Percentiles rank a stretch among this genome's conserved stretches.
Evolutionary conservation across 2,797 vertebrate species (phyloP).

Genomic region (Syngnathus acus): DNA sequence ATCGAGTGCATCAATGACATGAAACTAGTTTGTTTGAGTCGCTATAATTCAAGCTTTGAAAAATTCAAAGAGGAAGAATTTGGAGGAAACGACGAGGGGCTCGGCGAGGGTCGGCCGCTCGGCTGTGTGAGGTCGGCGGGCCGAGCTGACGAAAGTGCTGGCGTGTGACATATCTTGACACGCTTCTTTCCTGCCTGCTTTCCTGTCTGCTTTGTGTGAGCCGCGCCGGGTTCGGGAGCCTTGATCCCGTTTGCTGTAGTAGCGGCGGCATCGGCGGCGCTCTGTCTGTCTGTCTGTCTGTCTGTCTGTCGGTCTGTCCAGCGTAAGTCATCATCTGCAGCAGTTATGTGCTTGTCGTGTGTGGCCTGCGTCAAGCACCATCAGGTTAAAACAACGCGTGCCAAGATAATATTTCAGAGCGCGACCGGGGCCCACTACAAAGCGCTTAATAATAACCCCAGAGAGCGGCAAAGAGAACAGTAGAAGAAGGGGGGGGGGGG

Average conservation of each 20-base stretch:
- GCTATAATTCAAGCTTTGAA: no score
- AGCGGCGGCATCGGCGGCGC: neutral
- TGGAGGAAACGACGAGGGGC: slow-evolving; percentile 15
- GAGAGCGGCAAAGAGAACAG: slow-evolving; percentile 14
- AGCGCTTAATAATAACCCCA: slow-evolving; percentile 48
- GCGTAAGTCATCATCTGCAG: slow-evolving; percentile 39
- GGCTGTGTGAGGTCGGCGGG: slow-evolving; percentile 55
- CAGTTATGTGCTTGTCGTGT: slow-evolving; percentile 58
- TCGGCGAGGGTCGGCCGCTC: no score
- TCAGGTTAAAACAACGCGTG: slow-evolving; percentile 51
- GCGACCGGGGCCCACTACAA: slow-evolving; percentile 30
- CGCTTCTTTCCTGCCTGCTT: slow-evolving; percentile 64
- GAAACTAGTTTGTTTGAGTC: no score
- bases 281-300: no score
- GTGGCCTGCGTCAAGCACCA: slow-evolving; percentile 51
- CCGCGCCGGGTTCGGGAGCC: neutral
- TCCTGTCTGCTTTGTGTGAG: slow-evolving; percentile 49
- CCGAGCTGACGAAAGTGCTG: slow-evolving; percentile 53
- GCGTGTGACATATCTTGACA: slow-evolving; percentile 64
- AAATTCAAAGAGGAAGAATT: slow-evolving; percentile 15
- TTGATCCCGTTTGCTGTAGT: slow-evolving; percentile 4
- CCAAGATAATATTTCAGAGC: slow-evolving; percentile 57
- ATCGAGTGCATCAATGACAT: no score
- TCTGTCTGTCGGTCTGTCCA: slow-evolving; percentile 10
- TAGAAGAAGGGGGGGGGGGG: slow-evolving; percentile 11